Evolutionary conservation across 2,888 invertebrate genomes (phyloP), one percentile per base, ranked within the genome.

Genomic region (Lithophane semibrunnea): DNA sequence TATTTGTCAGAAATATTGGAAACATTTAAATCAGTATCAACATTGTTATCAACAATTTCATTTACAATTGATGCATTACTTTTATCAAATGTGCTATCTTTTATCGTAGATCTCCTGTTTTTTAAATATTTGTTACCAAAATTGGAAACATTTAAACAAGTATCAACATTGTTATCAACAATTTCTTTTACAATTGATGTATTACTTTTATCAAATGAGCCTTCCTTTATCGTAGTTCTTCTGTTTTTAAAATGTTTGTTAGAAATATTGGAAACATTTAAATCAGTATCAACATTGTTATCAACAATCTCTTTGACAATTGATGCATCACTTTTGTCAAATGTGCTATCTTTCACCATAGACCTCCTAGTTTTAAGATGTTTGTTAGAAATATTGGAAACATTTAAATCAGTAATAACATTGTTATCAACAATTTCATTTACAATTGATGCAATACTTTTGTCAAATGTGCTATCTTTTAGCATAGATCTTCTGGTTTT

Each of bases 121-220:
- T 54, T 54, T 8, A 21, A 9, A 18, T 9, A 21, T 54, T 21
- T 54, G 9, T 54, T 8, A 54, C 21, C 9, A 54, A 54, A 3
- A 54, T 8, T 54, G 54, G 21, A 21, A 10, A 21, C 54, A 54
- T 18, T 52, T 18, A 52, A 52, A 64, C 80, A 37, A 16, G 18
- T 7, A 44, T 69, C n/a, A 3, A 1, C 54, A 60, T 58, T 21
- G 24, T 21, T 58, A 7, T 42, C 56, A 24, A 52, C 4, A 9
- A 52, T 61, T 58, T 82, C 83, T 72, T 73, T 72, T 12, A 13
- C 3, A 52, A 47, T 13, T 3, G 73, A 76, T 56, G 42, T 24
- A 58, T 77, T 77, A 58, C 42, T 84, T 72, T 79, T 84, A 5
- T 75, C 66, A 70, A 79, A 75, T 3, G 10, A n/a, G 54, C n/a